phyloP scores from a whole-genome alignment of 1,140 invertebrate genomes.

The Hylaeus volcanicus region DNA sequence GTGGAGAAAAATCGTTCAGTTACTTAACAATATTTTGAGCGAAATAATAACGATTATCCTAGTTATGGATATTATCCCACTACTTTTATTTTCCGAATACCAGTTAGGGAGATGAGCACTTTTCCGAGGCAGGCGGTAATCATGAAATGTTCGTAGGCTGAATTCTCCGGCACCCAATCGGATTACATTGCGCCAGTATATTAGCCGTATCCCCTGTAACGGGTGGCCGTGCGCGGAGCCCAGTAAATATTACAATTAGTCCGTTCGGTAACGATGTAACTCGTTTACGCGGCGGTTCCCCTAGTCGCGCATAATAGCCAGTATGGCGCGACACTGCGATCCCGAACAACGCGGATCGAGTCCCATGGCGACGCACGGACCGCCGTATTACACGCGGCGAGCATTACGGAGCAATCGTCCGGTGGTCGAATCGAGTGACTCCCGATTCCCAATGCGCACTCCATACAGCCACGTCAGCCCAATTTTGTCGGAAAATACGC shows the following conservation, averaged over 20 bases:
- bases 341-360: slow-evolving; percentile 24
- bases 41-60: no score
- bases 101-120: neutral
- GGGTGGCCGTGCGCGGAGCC: neutral
- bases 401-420: slow-evolving; percentile 57
- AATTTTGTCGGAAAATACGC: slow-evolving; percentile 62
- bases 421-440: slow-evolving; percentile 58
- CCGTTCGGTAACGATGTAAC: slow-evolving; percentile 59
- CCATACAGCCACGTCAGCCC: slow-evolving; percentile 49
- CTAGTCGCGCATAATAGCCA: slow-evolving; percentile 33
- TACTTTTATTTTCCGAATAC: no score
- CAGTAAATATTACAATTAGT: slow-evolving; percentile 64
- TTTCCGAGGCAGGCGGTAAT: slow-evolving; percentile 3
- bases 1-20: no score
- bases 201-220: neutral
- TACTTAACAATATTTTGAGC: no score
- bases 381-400: slow-evolving; percentile 40
- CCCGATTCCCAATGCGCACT: slow-evolving; percentile 57
- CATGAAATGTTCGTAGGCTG: neutral
- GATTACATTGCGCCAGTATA: slow-evolving; percentile 1
- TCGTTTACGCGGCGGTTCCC: slow-evolving; percentile 58
- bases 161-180: neutral
- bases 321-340: slow-evolving; percentile 38
- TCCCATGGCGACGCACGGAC: slow-evolving; percentile 42
- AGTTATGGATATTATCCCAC: no score